phyloP scores from a whole-genome alignment of 2,888 invertebrate species.

The Gasteruption jaculator region DNA sequence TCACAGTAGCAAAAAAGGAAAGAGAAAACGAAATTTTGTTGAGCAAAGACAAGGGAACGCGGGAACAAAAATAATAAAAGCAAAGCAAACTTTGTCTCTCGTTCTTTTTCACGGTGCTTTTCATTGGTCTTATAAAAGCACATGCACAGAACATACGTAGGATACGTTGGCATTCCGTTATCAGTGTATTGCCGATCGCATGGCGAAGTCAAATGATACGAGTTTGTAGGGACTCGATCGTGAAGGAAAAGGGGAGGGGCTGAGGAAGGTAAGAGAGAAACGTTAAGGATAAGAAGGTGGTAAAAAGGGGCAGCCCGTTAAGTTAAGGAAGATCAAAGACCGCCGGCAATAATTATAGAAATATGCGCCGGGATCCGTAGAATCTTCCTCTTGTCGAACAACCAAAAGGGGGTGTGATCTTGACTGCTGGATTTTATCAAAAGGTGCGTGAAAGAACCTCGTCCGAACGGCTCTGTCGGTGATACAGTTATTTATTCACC shows the following conservation, averaged over 20 bases:
- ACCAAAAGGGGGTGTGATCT: conserved; percentile 31
- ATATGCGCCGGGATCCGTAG: conserved; percentile 46
- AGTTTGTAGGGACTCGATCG: conserved; percentile 11
- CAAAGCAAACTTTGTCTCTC: too few relatives aligned
- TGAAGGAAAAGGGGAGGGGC: conserved; percentile 16
- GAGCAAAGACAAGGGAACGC: too few relatives aligned
- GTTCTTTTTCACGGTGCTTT: conserved; percentile 14
- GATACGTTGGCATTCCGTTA: conserved; percentile 40
- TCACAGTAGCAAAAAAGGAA: too few relatives aligned
- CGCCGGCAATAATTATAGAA: conserved; percentile 51
- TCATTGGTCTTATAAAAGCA: neutral
- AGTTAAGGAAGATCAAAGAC: conserved; percentile 45
- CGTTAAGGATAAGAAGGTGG: conserved; percentile 20
- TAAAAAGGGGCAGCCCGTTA: conserved; percentile 25
- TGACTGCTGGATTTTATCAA: conserved; percentile 36
- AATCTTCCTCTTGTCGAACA: conserved; percentile 32
- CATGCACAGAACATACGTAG: too few relatives aligned
- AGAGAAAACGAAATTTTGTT: too few relatives aligned
- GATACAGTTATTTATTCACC: conserved; percentile 47
- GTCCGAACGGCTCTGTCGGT: conserved; percentile 30
- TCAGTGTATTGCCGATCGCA: conserved; percentile 36
- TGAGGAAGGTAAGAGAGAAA: conserved; percentile 21
- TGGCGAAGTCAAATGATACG: conserved; percentile 14
- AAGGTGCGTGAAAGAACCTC: too few relatives aligned
- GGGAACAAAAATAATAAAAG: too few relatives aligned